A percentile compares a stretch with the other conserved stretches of the same genome.
Evolutionary conservation across 2,888 invertebrate species (phyloP).

Genomic region (Caenorhabditis sp.): DNA sequence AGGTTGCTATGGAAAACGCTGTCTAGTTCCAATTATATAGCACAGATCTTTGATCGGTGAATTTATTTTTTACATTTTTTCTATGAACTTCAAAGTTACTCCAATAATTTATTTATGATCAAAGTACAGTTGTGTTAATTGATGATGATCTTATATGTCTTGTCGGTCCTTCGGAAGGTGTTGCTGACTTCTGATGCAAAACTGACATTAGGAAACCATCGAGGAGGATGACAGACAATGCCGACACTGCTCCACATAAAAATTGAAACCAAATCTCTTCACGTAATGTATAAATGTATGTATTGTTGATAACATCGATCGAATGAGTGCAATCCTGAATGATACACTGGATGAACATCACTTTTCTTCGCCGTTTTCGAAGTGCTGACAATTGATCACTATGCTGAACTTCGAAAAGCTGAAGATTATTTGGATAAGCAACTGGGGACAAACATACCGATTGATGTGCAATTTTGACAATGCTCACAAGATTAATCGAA

Average conservation of each 20-base stretch:
- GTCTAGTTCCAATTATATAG: too few species aligned
- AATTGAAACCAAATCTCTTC: slow-evolving; percentile 31
- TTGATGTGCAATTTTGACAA: slow-evolving; percentile 4
- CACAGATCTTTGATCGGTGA: too few species aligned
- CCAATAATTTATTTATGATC: neutral
- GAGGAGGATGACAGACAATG: slow-evolving; percentile 16
- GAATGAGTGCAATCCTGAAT: slow-evolving; percentile 36
- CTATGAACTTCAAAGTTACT: too few species aligned
- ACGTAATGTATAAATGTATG: slow-evolving; percentile 22
- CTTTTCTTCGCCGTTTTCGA: slow-evolving; percentile 8
- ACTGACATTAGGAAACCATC: slow-evolving; percentile 31
- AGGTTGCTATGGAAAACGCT: too few species aligned
- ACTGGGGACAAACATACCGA: neutral
- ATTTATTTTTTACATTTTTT: too few species aligned
- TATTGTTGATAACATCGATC: slow-evolving; percentile 24
- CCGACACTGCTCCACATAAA: slow-evolving; percentile 32
- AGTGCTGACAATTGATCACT: slow-evolving; percentile 11
- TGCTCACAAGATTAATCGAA: slow-evolving; percentile 18
- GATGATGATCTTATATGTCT: neutral
- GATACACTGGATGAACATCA: slow-evolving; percentile 34
- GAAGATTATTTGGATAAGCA: neutral
- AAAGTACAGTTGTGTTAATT: neutral
- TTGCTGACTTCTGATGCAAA: slow-evolving; percentile 20
- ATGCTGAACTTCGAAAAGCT: neutral
- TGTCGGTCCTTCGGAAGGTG: slow-evolving; percentile 4